phyloP scores from a whole-genome alignment of 2,888 invertebrate species.

The Pimpla rufipes region DNA sequence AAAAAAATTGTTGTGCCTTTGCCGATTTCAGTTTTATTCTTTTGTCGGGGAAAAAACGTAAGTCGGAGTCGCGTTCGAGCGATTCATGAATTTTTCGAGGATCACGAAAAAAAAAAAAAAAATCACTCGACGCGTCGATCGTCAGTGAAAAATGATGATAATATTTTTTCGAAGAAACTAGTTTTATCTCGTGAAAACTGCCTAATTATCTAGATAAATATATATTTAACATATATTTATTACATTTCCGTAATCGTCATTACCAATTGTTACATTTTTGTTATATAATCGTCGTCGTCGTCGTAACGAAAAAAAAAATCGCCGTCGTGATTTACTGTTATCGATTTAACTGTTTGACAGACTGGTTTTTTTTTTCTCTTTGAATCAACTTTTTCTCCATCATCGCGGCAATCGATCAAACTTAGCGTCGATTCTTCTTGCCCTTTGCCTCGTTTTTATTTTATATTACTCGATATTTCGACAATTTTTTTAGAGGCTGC shows the following conservation, averaged over 20 bases:
- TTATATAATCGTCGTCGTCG: slow-evolving; percentile 57
- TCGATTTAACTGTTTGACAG: slow-evolving; percentile 1
- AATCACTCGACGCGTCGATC: no score
- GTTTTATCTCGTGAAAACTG: slow-evolving; percentile 6
- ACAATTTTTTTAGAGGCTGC: not conserved
- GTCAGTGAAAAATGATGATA: not conserved
- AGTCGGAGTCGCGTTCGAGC: no score
- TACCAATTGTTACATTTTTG: slow-evolving; percentile 55
- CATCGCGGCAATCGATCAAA: slow-evolving; percentile 13
- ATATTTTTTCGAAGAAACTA: not conserved
- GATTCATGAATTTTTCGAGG: no score
- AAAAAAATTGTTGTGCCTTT: no score
- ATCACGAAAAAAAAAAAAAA: no score
- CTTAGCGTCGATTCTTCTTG: slow-evolving; percentile 15
- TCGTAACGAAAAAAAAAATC: not conserved
- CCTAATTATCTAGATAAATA: slow-evolving; percentile 1
- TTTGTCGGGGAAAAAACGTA: no score
- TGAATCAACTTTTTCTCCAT: not conserved
- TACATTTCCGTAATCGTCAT: slow-evolving; percentile 47
- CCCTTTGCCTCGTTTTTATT: slow-evolving; percentile 8
- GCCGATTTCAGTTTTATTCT: no score
- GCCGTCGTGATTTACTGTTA: slow-evolving; percentile 39
- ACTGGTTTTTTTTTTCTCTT: not conserved
- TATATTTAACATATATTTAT: slow-evolving; percentile 16
- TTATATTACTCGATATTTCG: not conserved